Base-by-base conservation (phyloP, 2,888 invertebrate genomes). In the Meiosimyza decipiens region DNA sequence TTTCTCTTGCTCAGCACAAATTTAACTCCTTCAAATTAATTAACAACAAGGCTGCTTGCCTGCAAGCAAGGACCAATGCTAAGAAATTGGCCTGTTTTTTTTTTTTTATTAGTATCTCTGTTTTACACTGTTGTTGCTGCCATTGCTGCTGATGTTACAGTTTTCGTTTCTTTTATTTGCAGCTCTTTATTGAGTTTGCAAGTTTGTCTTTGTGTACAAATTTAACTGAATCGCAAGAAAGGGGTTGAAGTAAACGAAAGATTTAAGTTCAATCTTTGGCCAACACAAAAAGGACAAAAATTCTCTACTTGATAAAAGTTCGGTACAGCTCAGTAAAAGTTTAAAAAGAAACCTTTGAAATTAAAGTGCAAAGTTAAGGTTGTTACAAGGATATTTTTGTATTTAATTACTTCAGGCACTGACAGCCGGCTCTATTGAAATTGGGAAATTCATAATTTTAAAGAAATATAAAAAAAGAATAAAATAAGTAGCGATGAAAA, bases 331-430 rank as follows among this genome's bases (percentile, higher is more conserved):
- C 12, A 57, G 33, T 1, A n/a, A 16, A 47, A 49, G 54, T 28
- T 33, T 12, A 15, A 3, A 68, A 60, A 51, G 51, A 3, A 40
- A 54, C 7, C 59, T 65, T 57, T 65, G 60, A 50, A 60, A 60
- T 60, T 59, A 68, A 59, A 68, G 68, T 59, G 68, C 57, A 73
- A 70, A 73, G 63, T 73, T 71, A 67, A 71, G 33, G 40, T 71
- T 66, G 52, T 68, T 65, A 69, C 57, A 68, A 68, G 64, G 67
- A 49, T 69, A 71, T 71, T 74, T 71, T 57, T 71, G 65, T 71
- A 80, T 79, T 81, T 82, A 82, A 82, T 82, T 83, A 82, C 81
- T 82, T 79, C 82, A 79, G 79, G 7, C 2, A 40, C 40, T 40
- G 40, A 40, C 40, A 40, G 40, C 6, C 40, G 7, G 1, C 1